Conservation (phyloP, 2,113 vertebrate genomes). For the Felis catus region F.catus_Fca126_mat1.0 CM031421.1:39707501-39708000, state of each 20-base stretch:
- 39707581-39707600: not conserved
- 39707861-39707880: constrained; percentile 47
- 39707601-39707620: not conserved
- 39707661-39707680: not conserved
- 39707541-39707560: too few relatives aligned
- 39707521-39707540: too few relatives aligned
- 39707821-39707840: constrained; percentile 54
- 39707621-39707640: not conserved
- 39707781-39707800: constrained; percentile 66
- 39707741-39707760: constrained; percentile 48
- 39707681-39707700: constrained; percentile 1
- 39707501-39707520: too few relatives aligned
- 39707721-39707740: constrained; percentile 53
- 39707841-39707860: constrained; percentile 46
- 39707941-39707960: not conserved
- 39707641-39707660: not conserved
- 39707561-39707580: not conserved
- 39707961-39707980: not conserved
- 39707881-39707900: not conserved
- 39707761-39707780: not conserved
- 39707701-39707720: constrained; percentile 31
- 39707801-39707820: constrained; percentile 26
- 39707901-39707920: not conserved
- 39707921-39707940: constrained; percentile 7
- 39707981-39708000: not conserved